Evolutionary conservation across 2,888 invertebrate genomes (phyloP), one percentile per base, ranked within the genome.

Genomic region (Emesis russula): DNA sequence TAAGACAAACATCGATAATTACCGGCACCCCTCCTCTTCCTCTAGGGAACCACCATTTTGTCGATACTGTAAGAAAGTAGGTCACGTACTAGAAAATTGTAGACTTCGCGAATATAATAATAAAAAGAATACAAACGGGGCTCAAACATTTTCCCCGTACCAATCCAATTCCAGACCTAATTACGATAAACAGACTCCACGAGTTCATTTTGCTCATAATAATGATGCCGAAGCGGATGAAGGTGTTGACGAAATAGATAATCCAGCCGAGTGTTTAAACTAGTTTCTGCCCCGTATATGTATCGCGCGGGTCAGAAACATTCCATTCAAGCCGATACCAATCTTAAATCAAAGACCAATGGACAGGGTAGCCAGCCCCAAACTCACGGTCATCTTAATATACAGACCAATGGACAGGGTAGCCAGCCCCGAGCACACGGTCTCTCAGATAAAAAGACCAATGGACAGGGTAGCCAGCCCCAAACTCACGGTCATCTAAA

Each of bases 241-340:
- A 58, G 18, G 58, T 58, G 58, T 7, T 18, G 58, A 58, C 7
- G 58, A 18, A 58, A 0, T 58, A 7, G 58, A 58, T 7, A 13
- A 7, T 7, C n/a, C 7, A 6, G 18, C 58, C 6, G 58, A 58
- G 58, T 13, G 58, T 53, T 15, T 53, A 53, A 53, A 53, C 53
- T 53, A 53, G n/a, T 53, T 53, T 53, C 13, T n/a, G 13, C 53
- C 13, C 53, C 15, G 53, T 53, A 53, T 53, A 53, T 11, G 53
- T 53, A 53, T 53, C 53, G 53, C 53, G n/a, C 53, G 53, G 53
- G 53, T 53, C 53, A 53, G 53, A 53, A 53, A 9, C 53, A 53
- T 13, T 53, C 53, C 36, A 36, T 36, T 36, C 36, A 36, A 36
- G 36, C 36, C 36, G 36, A 36, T 36, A 36, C 36, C 6, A 3